Evolutionary conservation across 2,113 vertebrate genomes (phyloP).

Genomic region (Bubalus kerabau): DNA sequence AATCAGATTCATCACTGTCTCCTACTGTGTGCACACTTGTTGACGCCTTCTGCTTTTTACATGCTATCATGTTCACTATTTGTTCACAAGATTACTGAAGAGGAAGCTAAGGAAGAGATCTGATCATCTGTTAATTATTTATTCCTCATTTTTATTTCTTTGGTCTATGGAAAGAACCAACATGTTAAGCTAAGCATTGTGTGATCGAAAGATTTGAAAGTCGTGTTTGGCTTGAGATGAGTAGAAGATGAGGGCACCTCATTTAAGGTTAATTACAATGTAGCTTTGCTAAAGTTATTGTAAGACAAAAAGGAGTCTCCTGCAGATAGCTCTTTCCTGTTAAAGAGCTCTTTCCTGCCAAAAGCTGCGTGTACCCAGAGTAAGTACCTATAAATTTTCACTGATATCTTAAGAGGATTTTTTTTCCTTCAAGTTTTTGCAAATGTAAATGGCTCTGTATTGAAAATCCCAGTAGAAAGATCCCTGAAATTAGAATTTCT

Average conservation of each 20-base stretch:
- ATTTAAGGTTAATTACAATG: neutral
- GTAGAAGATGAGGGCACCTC: neutral
- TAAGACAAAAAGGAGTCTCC: neutral
- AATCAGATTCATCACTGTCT: neutral
- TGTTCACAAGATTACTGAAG: neutral
- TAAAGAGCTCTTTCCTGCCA: neutral
- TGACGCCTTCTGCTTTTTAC: neutral
- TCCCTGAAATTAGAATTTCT: neutral
- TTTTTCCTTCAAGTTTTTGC: neutral
- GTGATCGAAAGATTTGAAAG: neutral
- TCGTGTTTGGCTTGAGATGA: neutral
- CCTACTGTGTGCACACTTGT: neutral
- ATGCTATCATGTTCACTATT: neutral
- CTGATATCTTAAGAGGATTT: neutral
- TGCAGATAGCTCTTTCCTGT: neutral
- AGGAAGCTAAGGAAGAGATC: neutral
- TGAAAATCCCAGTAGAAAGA: neutral
- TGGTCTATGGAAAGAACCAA: neutral
- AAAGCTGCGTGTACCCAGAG: neutral
- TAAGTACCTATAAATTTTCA: neutral
- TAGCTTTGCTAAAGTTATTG: neutral
- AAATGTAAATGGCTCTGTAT: neutral
- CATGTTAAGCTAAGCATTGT: neutral
- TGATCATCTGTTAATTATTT: neutral
- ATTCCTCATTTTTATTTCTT: neutral